Conservation (phyloP, 2,113 vertebrate genomes). For the Pituophis catenifer region DNA sequence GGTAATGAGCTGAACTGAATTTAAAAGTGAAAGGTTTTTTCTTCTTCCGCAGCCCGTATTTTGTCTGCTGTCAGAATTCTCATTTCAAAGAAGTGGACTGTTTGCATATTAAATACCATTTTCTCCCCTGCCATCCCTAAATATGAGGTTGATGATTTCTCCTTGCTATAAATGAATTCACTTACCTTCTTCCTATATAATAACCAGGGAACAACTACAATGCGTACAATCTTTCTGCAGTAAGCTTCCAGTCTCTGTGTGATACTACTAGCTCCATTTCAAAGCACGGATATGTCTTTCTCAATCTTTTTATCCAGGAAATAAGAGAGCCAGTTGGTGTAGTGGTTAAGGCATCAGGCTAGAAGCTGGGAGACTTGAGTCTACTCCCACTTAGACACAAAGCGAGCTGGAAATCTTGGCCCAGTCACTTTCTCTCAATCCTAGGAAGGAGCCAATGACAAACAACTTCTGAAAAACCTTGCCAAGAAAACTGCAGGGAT, state of each 20-base stretch:
- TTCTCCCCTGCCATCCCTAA: neutral
- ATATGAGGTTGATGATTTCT: neutral
- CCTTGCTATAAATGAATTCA: neutral
- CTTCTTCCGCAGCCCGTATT: neutral
- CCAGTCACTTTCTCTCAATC: no score
- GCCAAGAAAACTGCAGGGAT: no score
- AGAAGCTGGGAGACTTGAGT: no score
- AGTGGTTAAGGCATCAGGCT: no score
- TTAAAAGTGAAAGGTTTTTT: neutral
- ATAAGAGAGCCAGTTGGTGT: neutral
- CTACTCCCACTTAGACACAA: no score
- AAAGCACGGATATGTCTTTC: neutral
- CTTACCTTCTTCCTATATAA: neutral
- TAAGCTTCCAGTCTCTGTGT: neutral
- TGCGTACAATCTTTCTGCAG: neutral
- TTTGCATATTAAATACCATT: neutral
- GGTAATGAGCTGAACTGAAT: neutral
- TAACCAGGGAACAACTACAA: neutral
- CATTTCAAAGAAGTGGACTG: neutral
- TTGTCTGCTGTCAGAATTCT: neutral
- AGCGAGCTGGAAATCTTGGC: no score
- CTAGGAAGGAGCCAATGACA: no score
- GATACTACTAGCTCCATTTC: neutral
- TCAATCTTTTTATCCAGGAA: neutral
- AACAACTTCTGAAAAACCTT: no score